Percentiles rank a stretch among this genome's conserved stretches.
phyloP scores from a whole-genome alignment of 2,888 invertebrate genomes.

The Clunio marinus region DNA sequence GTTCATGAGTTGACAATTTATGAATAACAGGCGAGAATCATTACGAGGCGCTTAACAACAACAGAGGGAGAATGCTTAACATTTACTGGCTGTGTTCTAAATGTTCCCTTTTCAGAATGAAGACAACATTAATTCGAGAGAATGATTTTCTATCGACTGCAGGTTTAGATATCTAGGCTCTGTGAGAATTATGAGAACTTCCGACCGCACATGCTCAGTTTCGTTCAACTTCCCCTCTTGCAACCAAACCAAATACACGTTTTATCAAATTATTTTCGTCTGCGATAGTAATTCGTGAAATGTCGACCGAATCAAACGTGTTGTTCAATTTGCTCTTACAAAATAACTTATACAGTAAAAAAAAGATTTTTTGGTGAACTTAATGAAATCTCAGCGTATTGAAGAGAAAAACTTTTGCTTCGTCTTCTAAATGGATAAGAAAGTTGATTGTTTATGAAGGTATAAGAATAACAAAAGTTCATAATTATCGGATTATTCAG shows the following conservation, averaged over 20 bases:
- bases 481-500: not conserved
- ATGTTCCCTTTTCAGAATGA: too few relatives aligned
- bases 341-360: not conserved
- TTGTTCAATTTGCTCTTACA: not conserved
- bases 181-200: too few relatives aligned
- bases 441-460: not conserved
- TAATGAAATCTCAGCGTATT: not conserved
- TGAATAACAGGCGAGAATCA: too few relatives aligned
- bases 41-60: too few relatives aligned
- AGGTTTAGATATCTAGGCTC: too few relatives aligned
- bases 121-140: too few relatives aligned
- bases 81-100: too few relatives aligned
- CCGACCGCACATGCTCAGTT: not conserved
- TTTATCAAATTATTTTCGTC: conserved; percentile 29
- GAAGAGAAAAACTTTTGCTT: not conserved
- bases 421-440: not conserved
- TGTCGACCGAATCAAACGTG: conserved; percentile 30
- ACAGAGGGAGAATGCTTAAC: too few relatives aligned
- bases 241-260: not conserved
- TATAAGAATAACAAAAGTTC: not conserved
- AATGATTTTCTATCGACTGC: too few relatives aligned
- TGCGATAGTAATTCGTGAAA: conserved; percentile 37
- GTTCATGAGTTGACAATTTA: too few relatives aligned
- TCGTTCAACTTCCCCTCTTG: not conserved
- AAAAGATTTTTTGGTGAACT: conserved; percentile 6